Conservation (phyloP, 2,888 invertebrate genomes). For the Oxycera nigricornis region DNA sequence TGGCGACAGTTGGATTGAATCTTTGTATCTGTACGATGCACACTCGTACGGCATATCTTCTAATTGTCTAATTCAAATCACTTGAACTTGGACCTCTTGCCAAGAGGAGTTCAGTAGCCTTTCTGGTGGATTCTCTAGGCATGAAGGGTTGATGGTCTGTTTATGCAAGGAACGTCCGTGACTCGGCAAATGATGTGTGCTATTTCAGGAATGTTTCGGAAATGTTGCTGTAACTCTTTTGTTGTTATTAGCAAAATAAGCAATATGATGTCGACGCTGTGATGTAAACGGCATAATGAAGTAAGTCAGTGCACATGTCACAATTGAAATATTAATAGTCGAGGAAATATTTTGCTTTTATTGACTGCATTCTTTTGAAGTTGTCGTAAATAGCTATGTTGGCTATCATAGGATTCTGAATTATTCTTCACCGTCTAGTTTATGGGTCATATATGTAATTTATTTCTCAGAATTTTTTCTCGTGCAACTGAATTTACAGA, state of each 20-base stretch:
- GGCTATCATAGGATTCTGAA: neutral
- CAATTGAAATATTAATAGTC: neutral
- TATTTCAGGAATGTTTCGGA: conserved; percentile 36
- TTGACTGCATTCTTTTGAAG: neutral
- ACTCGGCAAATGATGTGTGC: conserved; percentile 24
- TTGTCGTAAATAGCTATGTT: neutral
- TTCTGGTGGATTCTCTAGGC: neutral
- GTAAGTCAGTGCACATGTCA: conserved; percentile 1
- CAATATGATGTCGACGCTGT: conserved; percentile 8
- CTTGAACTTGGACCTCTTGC: conserved; percentile 50
- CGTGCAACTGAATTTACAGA: too few species aligned
- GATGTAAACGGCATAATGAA: conserved; percentile 8
- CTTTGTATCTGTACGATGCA: conserved; percentile 20
- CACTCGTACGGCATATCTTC: conserved; percentile 43
- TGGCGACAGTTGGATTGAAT: neutral
- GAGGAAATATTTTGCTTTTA: neutral
- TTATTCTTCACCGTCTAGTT: neutral
- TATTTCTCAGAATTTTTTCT: too few species aligned
- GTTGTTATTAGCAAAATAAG: conserved; percentile 1
- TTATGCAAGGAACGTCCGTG: conserved; percentile 28
- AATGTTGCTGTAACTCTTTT: conserved; percentile 23
- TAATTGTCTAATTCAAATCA: conserved; percentile 50
- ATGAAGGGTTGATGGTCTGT: conserved; percentile 19
- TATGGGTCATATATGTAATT: neutral
- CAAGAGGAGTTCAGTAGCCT: conserved; percentile 47